Evolutionary conservation across 2,797 vertebrate species (phyloP), one percentile per base, ranked within the genome.

Genomic region (Schizopygopsis malacanthus): DNA sequence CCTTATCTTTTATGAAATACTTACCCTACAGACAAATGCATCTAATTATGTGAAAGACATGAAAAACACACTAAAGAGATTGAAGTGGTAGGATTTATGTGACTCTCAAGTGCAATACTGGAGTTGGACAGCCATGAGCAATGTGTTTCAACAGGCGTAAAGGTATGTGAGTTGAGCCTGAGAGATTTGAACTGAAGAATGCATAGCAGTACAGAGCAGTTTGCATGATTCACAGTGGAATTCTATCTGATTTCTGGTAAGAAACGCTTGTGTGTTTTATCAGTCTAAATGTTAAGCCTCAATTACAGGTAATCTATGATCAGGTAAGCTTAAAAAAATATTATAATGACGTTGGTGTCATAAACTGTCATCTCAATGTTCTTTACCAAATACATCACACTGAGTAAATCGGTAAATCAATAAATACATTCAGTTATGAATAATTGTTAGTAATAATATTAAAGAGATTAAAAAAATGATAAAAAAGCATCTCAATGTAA

Each of bases 71-170:
- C 8, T 3, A 76, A 33, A 70, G 4, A 18, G 47, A 79, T 33
- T 37, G 12, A 70, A 78, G 47, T 45, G 25, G n/a, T 59, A 20
- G 37, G 11, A 84, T 69, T 43, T 45, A 56, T 84, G 76, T 25
- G 52, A 33, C 5, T 72, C 0, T 71, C 2, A 72, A 61, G 52
- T 22, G 28, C 50, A 79, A 45, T 10, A 22, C 47, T 41, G 9
- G 47, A 56, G 75, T 47, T 43, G 83, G 50, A n/a, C n/a, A 61
- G 25, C 65, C n/a, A 59, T n/a, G 39, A 79, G 73, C 15, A 63
- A 86, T 88, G 76, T 83, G 90, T 90, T 89, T 90, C 63, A 89
- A 89, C 89, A 90, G 59, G 89, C 47, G 61, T 61, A 56, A 18
- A 83, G 84, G 87, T 87, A 87, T 89, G 90, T 1, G 37, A 41